Evolutionary conservation across 2,888 invertebrate genomes (phyloP).

Genomic region (Seira ritae): DNA sequence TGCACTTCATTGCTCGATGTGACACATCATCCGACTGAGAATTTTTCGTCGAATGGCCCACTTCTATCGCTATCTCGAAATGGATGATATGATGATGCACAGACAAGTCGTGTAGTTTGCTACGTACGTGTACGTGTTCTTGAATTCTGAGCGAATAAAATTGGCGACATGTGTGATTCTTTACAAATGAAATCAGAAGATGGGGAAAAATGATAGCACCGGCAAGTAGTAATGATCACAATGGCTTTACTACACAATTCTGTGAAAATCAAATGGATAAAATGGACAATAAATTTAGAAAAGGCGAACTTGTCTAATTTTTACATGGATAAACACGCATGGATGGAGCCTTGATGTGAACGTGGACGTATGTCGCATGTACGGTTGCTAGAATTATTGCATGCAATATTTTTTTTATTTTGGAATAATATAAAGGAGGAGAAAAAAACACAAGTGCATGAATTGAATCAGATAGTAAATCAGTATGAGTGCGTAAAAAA

Average conservation of each 20-base stretch:
- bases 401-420: neutral
- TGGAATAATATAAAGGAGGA: neutral
- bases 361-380: neutral
- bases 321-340: neutral
- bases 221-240: neutral
- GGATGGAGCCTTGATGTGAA: neutral
- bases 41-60: neutral
- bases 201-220: neutral
- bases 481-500: neutral
- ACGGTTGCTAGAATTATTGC: no score
- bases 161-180: constrained; percentile 9
- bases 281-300: neutral
- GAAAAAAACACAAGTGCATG: neutral
- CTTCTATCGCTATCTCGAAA: neutral
- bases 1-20: neutral
- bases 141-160: no score
- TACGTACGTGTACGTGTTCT: no score
- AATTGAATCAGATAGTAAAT: neutral
- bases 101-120: neutral
- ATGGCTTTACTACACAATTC: neutral
- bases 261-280: neutral
- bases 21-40: neutral
- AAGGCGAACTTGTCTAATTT: constrained; percentile 1
- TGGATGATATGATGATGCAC: neutral
- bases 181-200: neutral